Conservation (phyloP, 2,888 invertebrate species). For the Maniola hyperantus region DNA sequence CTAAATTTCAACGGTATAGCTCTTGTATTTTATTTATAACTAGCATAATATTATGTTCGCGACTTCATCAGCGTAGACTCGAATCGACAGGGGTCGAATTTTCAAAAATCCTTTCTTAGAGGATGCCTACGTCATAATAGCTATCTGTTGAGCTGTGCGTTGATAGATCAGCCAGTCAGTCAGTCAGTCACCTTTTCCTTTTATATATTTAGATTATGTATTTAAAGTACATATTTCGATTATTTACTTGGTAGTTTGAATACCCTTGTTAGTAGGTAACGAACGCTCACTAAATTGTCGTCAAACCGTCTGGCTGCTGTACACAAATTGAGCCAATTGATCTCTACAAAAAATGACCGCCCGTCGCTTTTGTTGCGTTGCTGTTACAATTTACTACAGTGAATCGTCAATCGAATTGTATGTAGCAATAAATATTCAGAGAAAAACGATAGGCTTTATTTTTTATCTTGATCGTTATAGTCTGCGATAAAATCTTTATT, state of each 20-base stretch:
- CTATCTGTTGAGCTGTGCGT: too few relatives aligned
- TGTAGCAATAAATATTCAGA: conserved; percentile 24
- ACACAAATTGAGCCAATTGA: conserved; percentile 68
- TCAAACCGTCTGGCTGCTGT: conserved; percentile 58
- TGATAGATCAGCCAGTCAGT: too few relatives aligned
- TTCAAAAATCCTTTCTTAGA: too few relatives aligned
- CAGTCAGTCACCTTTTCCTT: too few relatives aligned
- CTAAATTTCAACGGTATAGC: too few relatives aligned
- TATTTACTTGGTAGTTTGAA: conserved; percentile 27
- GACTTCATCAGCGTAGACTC: too few relatives aligned
- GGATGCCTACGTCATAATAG: too few relatives aligned
- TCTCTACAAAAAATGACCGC: conserved; percentile 34
- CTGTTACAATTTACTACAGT: conserved; percentile 26
- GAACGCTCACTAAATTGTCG: conserved; percentile 54
- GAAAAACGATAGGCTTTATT: conserved; percentile 22
- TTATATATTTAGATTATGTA: too few relatives aligned
- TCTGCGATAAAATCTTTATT: conserved; percentile 15
- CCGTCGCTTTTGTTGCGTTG: conserved; percentile 31
- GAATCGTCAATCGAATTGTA: conserved; percentile 22
- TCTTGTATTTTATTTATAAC: too few relatives aligned
- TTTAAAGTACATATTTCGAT: background rate
- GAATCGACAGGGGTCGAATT: too few relatives aligned
- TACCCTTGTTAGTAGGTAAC: conserved; percentile 38
- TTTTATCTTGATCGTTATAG: conserved; percentile 12
- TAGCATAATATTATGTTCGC: too few relatives aligned